These are phyloP conservation scores for Orthosia incerta DNA, from an alignment of 2,888 invertebrate species.

Conservation along the genomic window DNA sequence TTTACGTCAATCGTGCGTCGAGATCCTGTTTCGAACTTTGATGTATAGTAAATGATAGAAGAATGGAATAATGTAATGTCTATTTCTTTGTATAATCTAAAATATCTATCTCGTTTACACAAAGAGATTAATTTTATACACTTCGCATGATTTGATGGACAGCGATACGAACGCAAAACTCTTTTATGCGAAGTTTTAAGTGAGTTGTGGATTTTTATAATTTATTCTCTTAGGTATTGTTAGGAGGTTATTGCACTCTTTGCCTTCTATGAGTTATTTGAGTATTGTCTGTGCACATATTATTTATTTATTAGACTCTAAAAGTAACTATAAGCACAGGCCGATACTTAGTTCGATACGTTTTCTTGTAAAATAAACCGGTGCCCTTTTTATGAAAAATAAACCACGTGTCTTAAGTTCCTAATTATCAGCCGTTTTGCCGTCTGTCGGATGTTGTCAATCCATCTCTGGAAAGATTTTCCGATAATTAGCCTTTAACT, in stretches of 20 bases:
- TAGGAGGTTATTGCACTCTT: background rate
- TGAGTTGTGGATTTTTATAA: background rate
- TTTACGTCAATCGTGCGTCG: conserved; percentile 41
- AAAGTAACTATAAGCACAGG: too few species aligned
- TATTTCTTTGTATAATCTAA: conserved; percentile 12
- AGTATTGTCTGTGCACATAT: too few species aligned
- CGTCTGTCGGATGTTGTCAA: conserved; percentile 52
- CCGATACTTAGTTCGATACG: too few species aligned
- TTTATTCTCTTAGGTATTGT: background rate
- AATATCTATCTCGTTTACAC: background rate
- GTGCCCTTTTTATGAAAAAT: background rate
- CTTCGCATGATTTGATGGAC: background rate
- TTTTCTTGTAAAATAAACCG: background rate
- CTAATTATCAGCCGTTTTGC: conserved; percentile 25
- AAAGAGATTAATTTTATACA: background rate
- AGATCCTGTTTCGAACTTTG: conserved; percentile 46
- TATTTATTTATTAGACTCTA: too few species aligned
- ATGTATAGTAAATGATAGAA: conserved; percentile 15
- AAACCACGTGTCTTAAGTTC: background rate
- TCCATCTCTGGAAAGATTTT: conserved; percentile 10
- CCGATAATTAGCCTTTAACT: background rate
- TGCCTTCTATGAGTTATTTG: background rate
- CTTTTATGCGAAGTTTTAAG: background rate
- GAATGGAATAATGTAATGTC: background rate
- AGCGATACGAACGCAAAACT: background rate